Evolutionary conservation across 1,140 invertebrate species (phyloP).

Genomic region (Apocrypta bakeri): DNA sequence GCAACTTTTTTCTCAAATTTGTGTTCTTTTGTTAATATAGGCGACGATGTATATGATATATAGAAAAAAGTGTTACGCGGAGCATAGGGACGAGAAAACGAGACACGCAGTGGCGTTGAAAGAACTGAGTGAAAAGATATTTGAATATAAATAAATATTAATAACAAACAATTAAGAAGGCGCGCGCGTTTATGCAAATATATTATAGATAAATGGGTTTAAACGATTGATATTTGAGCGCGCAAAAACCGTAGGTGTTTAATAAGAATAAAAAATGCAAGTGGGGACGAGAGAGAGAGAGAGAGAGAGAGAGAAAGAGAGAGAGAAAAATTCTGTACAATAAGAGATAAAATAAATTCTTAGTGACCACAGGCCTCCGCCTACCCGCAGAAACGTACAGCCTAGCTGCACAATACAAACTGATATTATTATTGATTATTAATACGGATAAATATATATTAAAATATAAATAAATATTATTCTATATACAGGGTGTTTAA

Average conservation of each 20-base stretch:
- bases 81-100: conserved; percentile 2
- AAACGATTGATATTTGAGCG: background rate
- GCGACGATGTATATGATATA: background rate
- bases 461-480: conserved; percentile 65
- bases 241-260: background rate
- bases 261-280: background rate
- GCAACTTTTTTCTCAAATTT: background rate
- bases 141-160: conserved; percentile 19
- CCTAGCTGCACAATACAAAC: conserved; percentile 71
- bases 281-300: conserved; percentile 42
- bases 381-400: conserved; percentile 57
- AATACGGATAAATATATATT: conserved; percentile 62
- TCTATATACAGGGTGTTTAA: conserved; percentile 72
- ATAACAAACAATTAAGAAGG: conserved; percentile 24
- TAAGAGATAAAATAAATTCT: conserved; percentile 61
- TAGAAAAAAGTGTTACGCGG: conserved; percentile 27
- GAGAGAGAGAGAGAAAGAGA: conserved; percentile 41
- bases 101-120: background rate
- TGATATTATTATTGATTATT: conserved; percentile 73
- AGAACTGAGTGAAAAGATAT: background rate
- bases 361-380: conserved; percentile 61
- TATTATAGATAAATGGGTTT: conserved; percentile 7
- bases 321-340: conserved; percentile 59
- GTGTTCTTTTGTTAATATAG: conserved; percentile 25
- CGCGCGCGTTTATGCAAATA: conserved; percentile 18